A percentile compares a stretch with the other conserved stretches of the same genome.
Conservation (phyloP, 2,113 vertebrate genomes). For the Caloenas nicobarica region DNA sequence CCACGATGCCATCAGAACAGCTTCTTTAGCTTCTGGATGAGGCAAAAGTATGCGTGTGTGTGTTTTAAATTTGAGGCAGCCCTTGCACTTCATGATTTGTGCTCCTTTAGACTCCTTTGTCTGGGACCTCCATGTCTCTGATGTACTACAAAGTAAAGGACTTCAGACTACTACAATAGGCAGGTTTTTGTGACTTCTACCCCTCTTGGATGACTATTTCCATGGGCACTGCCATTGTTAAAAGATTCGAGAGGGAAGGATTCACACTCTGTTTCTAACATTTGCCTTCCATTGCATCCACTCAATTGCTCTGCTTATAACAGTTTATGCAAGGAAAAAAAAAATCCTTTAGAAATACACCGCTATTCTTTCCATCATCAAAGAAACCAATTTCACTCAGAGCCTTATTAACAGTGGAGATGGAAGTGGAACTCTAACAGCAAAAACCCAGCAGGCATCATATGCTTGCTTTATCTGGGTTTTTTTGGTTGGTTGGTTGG, state of each 20-base stretch:
- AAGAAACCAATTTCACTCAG: conserved; percentile 31
- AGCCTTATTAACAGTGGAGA: conserved; percentile 34
- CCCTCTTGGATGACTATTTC: background rate
- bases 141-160: background rate
- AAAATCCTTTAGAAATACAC: background rate
- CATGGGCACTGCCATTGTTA: background rate
- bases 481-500: too few relatives aligned
- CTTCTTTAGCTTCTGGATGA: background rate
- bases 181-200: background rate
- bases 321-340: background rate
- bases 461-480: background rate
- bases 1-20: background rate
- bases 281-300: background rate
- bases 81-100: background rate
- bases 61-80: background rate
- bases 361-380: background rate
- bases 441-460: conserved; percentile 12
- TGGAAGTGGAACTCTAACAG: background rate
- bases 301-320: background rate
- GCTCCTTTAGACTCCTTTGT: background rate
- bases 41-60: background rate
- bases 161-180: background rate
- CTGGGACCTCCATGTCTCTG: background rate
- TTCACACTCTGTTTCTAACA: background rate
- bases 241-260: background rate